Evolutionary conservation across 1,140 invertebrate genomes (phyloP).

Genomic region (Zaprionus ghesquierei): DNA sequence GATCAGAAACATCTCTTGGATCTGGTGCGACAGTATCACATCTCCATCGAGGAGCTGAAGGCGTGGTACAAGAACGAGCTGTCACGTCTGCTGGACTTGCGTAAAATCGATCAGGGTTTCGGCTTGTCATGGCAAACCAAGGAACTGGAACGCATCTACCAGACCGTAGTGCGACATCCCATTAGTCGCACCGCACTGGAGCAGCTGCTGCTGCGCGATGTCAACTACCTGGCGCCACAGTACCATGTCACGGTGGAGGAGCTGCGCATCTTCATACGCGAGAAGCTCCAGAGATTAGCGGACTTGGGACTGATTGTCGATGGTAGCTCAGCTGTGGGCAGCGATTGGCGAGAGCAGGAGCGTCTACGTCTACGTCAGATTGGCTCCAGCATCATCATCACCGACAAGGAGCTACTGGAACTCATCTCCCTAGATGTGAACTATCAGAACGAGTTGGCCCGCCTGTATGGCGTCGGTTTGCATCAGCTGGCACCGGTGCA

Average conservation of each 20-base stretch:
- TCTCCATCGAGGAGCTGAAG: slow-evolving; percentile 64
- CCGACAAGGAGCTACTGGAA: slow-evolving; percentile 57
- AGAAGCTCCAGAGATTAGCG: slow-evolving; percentile 53
- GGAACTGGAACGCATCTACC: slow-evolving; percentile 64
- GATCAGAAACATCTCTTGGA: slow-evolving; percentile 62
- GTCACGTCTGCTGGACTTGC: slow-evolving; percentile 51
- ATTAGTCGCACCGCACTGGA: slow-evolving; percentile 38
- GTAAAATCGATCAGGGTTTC: slow-evolving; percentile 43
- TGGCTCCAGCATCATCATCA: slow-evolving; percentile 57
- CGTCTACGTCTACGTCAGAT: slow-evolving; percentile 57
- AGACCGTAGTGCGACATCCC: slow-evolving; percentile 42
- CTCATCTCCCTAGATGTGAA: slow-evolving; percentile 56
- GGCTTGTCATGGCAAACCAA: slow-evolving; percentile 52
- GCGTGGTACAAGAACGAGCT: slow-evolving; percentile 68
- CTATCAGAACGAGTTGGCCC: slow-evolving; percentile 58
- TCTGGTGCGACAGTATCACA: slow-evolving; percentile 57
- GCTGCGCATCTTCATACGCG: slow-evolving; percentile 51
- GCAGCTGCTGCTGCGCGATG: slow-evolving; percentile 45
- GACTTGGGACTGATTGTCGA: slow-evolving; percentile 58
- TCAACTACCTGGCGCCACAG: slow-evolving; percentile 17
- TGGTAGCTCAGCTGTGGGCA: slow-evolving; percentile 5
- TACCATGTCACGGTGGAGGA: slow-evolving; percentile 64
- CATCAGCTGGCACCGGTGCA: slow-evolving; percentile 64
- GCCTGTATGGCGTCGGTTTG: slow-evolving; percentile 52
- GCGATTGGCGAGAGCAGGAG: slow-evolving; percentile 65